Base-by-base conservation (phyloP, 2,797 vertebrate genomes). In the Phrynocephalus guinanensis region DNA sequence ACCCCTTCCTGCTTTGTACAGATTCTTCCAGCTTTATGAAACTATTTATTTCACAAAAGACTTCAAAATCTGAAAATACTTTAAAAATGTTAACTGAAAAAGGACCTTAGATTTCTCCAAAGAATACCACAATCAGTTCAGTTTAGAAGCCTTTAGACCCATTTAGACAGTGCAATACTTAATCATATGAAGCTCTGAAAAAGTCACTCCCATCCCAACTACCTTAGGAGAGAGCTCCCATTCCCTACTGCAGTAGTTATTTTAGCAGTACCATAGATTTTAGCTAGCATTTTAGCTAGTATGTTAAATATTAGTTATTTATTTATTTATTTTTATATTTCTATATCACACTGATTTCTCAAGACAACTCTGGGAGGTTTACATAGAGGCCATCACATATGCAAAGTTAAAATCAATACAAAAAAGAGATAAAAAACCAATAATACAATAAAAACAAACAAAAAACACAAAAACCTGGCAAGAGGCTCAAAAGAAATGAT, bases 21-120 rank as follows among this genome's bases (percentile, higher is more conserved):
- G 30, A 50, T 82, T 52, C 48, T 86, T 85, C 48, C 22, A 79
- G 44, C 26, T 67, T 67, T 75, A 82, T 48, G 8, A 72, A 87
- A 83, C 13, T 44, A 56, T 70, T n/a, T 44, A 71, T 72, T 79
- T 81, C 68, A 66, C 16, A 86, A 20, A 75, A 79, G 11, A 84
- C 67, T 72, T 71, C n/a, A 52, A 80, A 7, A 48, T 86, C 18
- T 50, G 30, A 24, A 84, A 66, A 5, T 5, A 0, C 0, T 87
- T 80, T 3, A 13, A 44, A 73, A 68, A 10, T 75, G 0, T 22
- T 60, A 56, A 68, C 28, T n/a, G 33, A 76, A 82, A 85, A 70
- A 71, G 33, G 18, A 79, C 28, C 63, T 78, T 44, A n/a, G 38
- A 18, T 24, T 38, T 78, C 16, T 15, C n/a, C 63, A 48, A 22